Evolutionary conservation across 2,797 vertebrate genomes (phyloP).

Genomic region (Coregonus suidteri): DNA sequence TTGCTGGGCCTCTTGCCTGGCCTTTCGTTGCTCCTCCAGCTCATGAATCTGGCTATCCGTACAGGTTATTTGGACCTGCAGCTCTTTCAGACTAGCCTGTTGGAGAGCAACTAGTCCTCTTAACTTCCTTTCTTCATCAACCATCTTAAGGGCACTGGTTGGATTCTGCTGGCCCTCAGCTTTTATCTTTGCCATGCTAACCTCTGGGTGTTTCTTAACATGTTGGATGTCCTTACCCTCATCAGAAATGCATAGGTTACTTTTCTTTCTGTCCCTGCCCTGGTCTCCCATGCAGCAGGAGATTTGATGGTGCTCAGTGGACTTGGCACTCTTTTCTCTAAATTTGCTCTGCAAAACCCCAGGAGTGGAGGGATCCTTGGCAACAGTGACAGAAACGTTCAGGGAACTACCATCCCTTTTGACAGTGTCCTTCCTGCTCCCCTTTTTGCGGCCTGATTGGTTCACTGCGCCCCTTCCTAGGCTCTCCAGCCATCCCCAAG

Average conservation of each 20-base stretch:
- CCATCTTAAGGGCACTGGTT: neutral
- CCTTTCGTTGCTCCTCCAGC: conserved; percentile 59
- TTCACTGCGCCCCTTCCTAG: conserved; percentile 72
- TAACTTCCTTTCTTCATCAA: conserved; percentile 53
- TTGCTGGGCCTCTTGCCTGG: conserved; percentile 38
- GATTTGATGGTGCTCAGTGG: conserved; percentile 59
- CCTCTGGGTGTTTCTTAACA: conserved; percentile 29
- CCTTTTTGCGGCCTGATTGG: conserved; percentile 60
- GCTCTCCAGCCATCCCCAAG: conserved; percentile 79
- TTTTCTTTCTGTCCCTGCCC: neutral
- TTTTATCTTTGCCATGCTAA: neutral
- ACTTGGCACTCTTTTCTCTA: conserved; percentile 50
- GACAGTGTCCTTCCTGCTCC: conserved; percentile 51
- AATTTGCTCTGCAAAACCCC: conserved; percentile 40
- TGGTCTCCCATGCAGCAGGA: conserved; percentile 68
- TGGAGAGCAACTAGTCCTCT: conserved; percentile 63
- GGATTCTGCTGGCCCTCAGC: conserved; percentile 4
- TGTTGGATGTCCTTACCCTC: conserved; percentile 47
- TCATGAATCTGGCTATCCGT: conserved; percentile 62
- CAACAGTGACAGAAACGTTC: conserved; percentile 43
- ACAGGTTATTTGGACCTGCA: conserved; percentile 56
- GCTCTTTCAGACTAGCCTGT: conserved; percentile 59
- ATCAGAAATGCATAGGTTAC: neutral
- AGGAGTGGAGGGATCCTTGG: conserved; percentile 34
- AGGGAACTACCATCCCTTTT: conserved; percentile 52